These are phyloP conservation scores for Muntiacus muntjak DNA, from an alignment of 2,113 vertebrate genomes.

Conservation along the genomic window DNA sequence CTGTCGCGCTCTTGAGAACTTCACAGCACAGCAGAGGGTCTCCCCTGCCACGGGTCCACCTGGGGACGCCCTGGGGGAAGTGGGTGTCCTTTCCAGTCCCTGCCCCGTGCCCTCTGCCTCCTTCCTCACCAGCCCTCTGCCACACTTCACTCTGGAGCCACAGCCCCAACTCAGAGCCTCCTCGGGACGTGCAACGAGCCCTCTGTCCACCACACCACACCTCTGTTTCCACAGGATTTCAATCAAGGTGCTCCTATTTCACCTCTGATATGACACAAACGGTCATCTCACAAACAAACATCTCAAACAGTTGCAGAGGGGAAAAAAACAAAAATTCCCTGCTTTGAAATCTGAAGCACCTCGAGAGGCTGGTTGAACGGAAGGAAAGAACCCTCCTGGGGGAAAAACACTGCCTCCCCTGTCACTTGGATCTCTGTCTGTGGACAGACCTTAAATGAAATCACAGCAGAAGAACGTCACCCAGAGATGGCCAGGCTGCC, in stretches of 20 bases:
- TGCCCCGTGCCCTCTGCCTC: rapidly evolving
- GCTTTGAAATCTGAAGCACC: conserved; percentile 7
- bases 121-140: not conserved
- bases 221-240: not conserved
- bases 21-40: not conserved
- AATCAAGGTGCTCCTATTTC: not conserved
- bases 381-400: not conserved
- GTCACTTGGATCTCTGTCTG: conserved; percentile 22
- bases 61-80: not conserved
- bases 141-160: not conserved
- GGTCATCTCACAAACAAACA: not conserved
- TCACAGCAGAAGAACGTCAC: not conserved
- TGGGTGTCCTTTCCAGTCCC: not conserved
- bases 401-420: not conserved
- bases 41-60: not conserved
- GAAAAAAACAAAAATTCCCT: not conserved
- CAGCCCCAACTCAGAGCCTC: not conserved
- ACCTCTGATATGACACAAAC: not conserved
- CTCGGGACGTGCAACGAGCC: not conserved
- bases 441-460: conserved; percentile 15
- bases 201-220: not conserved
- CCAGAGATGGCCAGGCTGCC: not conserved
- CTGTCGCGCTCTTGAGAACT: not conserved
- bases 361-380: not conserved
- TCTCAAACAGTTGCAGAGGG: not conserved